phyloP scores from a whole-genome alignment of 2,113 vertebrate genomes.

The Hydrochoerus hydrochaeris region DNA sequence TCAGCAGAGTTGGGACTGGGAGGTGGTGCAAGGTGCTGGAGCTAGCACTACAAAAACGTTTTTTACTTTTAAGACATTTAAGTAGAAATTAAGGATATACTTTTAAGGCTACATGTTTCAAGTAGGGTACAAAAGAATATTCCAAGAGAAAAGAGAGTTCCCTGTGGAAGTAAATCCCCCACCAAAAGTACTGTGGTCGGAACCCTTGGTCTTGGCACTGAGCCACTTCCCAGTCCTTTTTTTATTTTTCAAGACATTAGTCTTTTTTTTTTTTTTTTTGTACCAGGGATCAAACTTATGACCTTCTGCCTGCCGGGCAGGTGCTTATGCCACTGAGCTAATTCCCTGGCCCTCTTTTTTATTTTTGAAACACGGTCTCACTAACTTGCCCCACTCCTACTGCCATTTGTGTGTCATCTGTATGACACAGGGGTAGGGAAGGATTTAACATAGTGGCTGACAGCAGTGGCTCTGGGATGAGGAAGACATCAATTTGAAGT shows the following conservation, averaged over 20 bases:
- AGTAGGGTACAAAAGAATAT: background rate
- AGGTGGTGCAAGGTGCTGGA: background rate
- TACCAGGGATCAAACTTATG: no score
- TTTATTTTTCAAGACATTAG: background rate
- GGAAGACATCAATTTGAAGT: background rate
- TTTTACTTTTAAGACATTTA: background rate
- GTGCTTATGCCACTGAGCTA: no score
- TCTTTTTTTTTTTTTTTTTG: no score
- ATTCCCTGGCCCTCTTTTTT: no score
- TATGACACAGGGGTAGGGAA: background rate
- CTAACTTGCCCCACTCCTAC: background rate
- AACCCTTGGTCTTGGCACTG: background rate
- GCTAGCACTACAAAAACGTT: background rate
- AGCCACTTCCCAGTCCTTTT: background rate
- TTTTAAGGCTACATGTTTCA: background rate
- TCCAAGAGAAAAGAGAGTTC: background rate
- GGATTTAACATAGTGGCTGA: background rate
- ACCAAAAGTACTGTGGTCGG: background rate
- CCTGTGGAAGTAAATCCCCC: background rate
- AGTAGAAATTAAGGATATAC: slow-evolving; percentile 7
- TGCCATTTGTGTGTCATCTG: background rate
- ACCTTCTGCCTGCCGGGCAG: no score
- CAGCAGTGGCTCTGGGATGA: background rate
- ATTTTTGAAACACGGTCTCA: background rate
- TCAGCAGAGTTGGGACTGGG: background rate